A percentile compares a stretch with the other conserved stretches of the same genome.
These are phyloP conservation scores for Chromis chromis DNA, from an alignment of 2,797 vertebrate species.

Conservation along the genomic window DNA sequence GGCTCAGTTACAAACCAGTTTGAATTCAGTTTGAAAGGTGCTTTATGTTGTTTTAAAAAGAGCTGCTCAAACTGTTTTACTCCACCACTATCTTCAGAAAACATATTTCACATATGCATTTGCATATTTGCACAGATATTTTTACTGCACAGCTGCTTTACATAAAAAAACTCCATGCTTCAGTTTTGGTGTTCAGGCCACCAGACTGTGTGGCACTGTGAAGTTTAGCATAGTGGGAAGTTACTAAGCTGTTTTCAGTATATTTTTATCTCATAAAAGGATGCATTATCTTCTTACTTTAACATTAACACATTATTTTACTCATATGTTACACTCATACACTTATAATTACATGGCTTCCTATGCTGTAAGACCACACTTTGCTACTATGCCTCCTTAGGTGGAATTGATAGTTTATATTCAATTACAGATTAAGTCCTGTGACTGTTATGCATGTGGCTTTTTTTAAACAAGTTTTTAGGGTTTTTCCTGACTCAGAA, in stretches of 20 bases:
- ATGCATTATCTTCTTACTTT: neutral
- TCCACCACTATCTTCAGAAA: neutral
- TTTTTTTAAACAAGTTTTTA: neutral
- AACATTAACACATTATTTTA: neutral
- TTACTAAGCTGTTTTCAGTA: too few species aligned
- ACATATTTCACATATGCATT: neutral
- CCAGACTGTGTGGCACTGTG: neutral
- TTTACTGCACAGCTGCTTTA: neutral
- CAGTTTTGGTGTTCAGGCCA: neutral
- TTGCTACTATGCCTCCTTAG: neutral
- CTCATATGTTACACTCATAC: too few species aligned
- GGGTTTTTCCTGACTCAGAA: too few species aligned
- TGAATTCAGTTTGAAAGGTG: neutral
- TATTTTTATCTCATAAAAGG: neutral
- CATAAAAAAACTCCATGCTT: neutral
- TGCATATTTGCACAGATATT: neutral
- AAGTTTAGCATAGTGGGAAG: neutral
- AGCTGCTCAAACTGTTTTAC: neutral
- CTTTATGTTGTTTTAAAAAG: neutral
- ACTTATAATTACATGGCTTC: neutral
- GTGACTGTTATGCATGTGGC: neutral
- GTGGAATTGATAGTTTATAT: neutral
- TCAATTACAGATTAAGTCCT: slow-evolving; percentile 5
- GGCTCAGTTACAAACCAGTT: neutral
- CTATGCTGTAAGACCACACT: neutral